These are phyloP conservation scores for Nasonovia ribisnigri DNA, from an alignment of 2,888 invertebrate species.

Conservation along the genomic window DNA sequence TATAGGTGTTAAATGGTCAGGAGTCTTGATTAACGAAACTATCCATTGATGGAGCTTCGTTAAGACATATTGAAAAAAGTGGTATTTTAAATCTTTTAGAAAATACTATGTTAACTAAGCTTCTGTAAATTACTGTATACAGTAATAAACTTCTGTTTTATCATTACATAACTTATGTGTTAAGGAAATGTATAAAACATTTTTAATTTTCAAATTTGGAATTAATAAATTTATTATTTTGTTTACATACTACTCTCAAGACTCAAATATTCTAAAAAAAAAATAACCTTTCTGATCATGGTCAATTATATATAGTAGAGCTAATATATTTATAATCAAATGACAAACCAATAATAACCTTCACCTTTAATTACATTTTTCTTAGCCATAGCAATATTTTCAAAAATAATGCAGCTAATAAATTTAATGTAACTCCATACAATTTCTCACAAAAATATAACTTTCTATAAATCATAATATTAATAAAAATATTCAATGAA, in stretches of 20 bases:
- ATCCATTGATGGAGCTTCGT: background rate
- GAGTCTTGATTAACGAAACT: background rate
- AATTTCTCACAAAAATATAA: background rate
- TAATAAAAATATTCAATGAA: background rate
- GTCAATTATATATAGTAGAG: conserved; percentile 34
- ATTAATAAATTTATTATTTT: background rate
- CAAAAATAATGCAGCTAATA: background rate
- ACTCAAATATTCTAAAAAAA: conserved; percentile 1
- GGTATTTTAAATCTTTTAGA: background rate
- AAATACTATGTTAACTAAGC: background rate
- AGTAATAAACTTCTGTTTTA: background rate
- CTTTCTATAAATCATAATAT: background rate
- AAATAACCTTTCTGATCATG: conserved; percentile 38
- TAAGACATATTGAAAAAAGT: background rate
- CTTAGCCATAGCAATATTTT: background rate
- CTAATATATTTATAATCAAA: background rate
- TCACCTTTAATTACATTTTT: background rate
- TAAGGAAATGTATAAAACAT: background rate
- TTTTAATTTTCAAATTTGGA: background rate
- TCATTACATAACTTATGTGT: background rate
- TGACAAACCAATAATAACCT: conserved; percentile 44
- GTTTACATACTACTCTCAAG: background rate
- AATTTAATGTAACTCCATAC: background rate
- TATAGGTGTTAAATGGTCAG: background rate
- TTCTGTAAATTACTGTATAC: background rate